Percentiles rank a stretch among this genome's conserved stretches.
These are phyloP conservation scores for Schrankia costaestrigalis DNA, from an alignment of 2,888 invertebrate genomes.

Conservation along the genomic window DNA sequence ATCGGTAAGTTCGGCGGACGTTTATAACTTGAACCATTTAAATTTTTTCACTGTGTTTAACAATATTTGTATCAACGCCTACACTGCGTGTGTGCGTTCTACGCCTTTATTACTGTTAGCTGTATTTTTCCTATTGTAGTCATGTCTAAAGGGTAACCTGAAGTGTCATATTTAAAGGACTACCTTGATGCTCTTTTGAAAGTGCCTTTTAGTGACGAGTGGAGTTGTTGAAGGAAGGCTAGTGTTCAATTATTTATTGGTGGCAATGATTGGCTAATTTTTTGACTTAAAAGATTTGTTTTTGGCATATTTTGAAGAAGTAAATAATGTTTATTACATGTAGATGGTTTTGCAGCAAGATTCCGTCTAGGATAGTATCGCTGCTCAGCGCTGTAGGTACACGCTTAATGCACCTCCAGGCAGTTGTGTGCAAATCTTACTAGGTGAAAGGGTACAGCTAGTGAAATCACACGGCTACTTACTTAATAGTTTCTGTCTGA, in stretches of 20 bases:
- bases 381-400: too few relatives aligned
- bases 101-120: conserved; percentile 56
- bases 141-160: conserved; percentile 29
- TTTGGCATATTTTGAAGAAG: neutral
- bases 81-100: conserved; percentile 46
- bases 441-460: too few relatives aligned
- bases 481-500: too few relatives aligned
- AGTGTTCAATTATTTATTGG: neutral
- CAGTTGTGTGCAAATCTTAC: too few relatives aligned
- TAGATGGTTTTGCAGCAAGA: too few relatives aligned
- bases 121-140: conserved; percentile 52
- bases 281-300: neutral
- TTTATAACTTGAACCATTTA: conserved; percentile 25
- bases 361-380: too few relatives aligned
- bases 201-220: conserved; percentile 24
- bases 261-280: neutral
- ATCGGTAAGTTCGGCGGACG: neutral
- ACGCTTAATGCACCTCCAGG: too few relatives aligned
- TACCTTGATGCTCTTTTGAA: conserved; percentile 17
- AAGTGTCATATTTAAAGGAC: conserved; percentile 24
- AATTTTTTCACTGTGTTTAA: conserved; percentile 39
- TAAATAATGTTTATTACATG: neutral
- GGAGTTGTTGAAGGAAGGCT: conserved; percentile 4
- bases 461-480: too few relatives aligned
- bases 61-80: conserved; percentile 41